These are phyloP conservation scores for Meloidogyne hapla DNA, from an alignment of 1,140 invertebrate genomes.

Conservation along the genomic window DNA sequence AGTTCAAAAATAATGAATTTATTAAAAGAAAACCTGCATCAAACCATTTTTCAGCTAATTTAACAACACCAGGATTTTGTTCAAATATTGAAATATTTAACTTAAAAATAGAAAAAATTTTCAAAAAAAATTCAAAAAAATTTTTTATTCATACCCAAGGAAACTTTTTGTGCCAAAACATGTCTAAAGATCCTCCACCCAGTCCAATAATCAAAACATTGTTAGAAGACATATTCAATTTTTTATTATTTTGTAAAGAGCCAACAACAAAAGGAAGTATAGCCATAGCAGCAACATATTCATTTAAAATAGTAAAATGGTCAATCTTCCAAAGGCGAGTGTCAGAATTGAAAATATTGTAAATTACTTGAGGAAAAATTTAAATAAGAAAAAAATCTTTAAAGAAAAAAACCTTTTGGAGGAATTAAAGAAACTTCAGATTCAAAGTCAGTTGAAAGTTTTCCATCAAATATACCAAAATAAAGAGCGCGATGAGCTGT, in stretches of 20 bases:
- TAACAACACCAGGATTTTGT: constrained; percentile 22
- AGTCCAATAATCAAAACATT: constrained; percentile 33
- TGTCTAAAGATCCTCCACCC: constrained; percentile 40
- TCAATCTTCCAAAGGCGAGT: constrained; percentile 43
- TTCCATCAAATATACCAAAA: not conserved
- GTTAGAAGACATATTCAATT: not conserved
- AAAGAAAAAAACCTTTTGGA: constrained; percentile 27
- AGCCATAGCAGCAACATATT: constrained; percentile 34
- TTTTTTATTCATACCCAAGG: constrained; percentile 13
- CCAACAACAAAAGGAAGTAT: constrained; percentile 35
- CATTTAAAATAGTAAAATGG: constrained; percentile 21
- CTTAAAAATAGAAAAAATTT: not conserved
- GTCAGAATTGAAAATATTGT: constrained; percentile 31
- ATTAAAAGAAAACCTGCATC: constrained; percentile 9
- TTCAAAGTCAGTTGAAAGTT: constrained; percentile 9
- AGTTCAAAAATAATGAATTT: not conserved
- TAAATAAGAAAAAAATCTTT: not conserved
- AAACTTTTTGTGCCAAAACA: constrained; percentile 40
- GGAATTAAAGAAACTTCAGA: constrained; percentile 38
- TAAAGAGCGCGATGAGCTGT: constrained; percentile 21
- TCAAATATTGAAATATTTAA: constrained; percentile 41
- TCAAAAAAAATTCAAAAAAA: constrained; percentile 15
- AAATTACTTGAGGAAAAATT: constrained; percentile 11
- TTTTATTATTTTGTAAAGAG: constrained; percentile 3
- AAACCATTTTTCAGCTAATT: constrained; percentile 43